Evolutionary conservation across 1,140 invertebrate species (phyloP).

Genomic region (Drosophila jambulina): DNA sequence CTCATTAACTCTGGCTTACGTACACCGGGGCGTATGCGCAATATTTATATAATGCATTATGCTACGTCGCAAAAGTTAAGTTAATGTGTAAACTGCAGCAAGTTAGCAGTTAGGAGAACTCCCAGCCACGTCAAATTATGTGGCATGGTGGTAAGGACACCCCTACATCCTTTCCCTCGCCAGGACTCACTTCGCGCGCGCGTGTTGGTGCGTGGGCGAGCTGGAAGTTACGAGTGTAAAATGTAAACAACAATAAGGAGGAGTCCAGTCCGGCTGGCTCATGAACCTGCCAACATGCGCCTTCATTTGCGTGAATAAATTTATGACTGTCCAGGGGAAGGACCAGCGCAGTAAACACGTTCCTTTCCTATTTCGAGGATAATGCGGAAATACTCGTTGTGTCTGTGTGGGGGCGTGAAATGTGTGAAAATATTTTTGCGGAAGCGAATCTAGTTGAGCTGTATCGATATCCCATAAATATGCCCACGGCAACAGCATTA

Average conservation of each 20-base stretch:
- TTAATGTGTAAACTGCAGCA: constrained; percentile 72
- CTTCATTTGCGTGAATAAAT: constrained; percentile 67
- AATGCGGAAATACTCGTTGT: constrained; percentile 20
- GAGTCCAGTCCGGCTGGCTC: constrained; percentile 24
- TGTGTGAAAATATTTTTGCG: constrained; percentile 23
- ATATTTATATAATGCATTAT: constrained; percentile 71
- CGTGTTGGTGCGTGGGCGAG: constrained; percentile 26
- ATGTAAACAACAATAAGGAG: constrained; percentile 66
- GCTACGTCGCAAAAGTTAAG: constrained; percentile 25
- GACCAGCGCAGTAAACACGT: constrained; percentile 9
- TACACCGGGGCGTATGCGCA: constrained; percentile 63
- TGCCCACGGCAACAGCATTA: not conserved
- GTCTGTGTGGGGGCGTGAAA: not conserved
- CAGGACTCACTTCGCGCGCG: not conserved
- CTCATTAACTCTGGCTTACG: constrained; percentile 63
- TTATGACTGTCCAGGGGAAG: constrained; percentile 56
- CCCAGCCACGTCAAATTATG: constrained; percentile 29
- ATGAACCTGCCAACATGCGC: constrained; percentile 44
- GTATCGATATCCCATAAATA: constrained; percentile 8
- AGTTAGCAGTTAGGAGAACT: constrained; percentile 47
- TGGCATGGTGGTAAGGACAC: not conserved
- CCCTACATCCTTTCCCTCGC: too few relatives aligned
- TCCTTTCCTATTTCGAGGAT: constrained; percentile 31
- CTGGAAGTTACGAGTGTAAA: constrained; percentile 60
- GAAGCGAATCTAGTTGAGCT: constrained; percentile 19